These are phyloP conservation scores for Drosophila saltans DNA, from an alignment of 1,140 invertebrate genomes.

Conservation along the genomic window DNA sequence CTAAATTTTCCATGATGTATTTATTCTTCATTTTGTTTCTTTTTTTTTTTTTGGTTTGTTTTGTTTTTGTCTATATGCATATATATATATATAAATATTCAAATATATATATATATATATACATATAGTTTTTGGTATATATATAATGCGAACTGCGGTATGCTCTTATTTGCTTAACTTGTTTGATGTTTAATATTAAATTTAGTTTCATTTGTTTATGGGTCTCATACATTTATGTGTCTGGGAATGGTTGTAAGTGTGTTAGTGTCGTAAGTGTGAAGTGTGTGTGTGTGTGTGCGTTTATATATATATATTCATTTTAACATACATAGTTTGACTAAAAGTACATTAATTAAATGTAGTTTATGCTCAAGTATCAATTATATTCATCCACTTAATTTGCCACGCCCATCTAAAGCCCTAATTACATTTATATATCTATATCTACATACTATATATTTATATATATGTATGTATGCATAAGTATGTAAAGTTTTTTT, in stretches of 20 bases:
- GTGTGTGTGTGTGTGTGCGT: constrained; percentile 1
- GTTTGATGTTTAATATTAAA: constrained; percentile 41
- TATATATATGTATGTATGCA: neutral
- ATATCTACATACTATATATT: neutral
- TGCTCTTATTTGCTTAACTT: constrained; percentile 45
- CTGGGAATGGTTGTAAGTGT: constrained; percentile 16
- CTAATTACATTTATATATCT: constrained; percentile 3
- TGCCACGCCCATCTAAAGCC: constrained; percentile 14
- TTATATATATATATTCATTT: constrained; percentile 20
- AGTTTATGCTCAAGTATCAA: constrained; percentile 49
- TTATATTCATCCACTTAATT: constrained; percentile 9
- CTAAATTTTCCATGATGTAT: constrained; percentile 76
- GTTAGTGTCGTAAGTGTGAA: constrained; percentile 14
- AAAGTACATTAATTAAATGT: constrained; percentile 48
- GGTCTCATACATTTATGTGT: constrained; percentile 36
- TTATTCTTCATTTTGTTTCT: constrained; percentile 52
- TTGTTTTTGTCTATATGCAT: constrained; percentile 21
- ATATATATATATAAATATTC: constrained; percentile 31
- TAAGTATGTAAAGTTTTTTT: constrained; percentile 27
- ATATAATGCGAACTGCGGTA: constrained; percentile 59
- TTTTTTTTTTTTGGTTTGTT: neutral
- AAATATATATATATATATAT: constrained; percentile 39
- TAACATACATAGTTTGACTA: constrained; percentile 55
- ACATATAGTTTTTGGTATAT: constrained; percentile 43
- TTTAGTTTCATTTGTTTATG: constrained; percentile 61